These are phyloP conservation scores for Microctonus hyperodae DNA, from an alignment of 2,888 invertebrate species.

Conservation along the genomic window DNA sequence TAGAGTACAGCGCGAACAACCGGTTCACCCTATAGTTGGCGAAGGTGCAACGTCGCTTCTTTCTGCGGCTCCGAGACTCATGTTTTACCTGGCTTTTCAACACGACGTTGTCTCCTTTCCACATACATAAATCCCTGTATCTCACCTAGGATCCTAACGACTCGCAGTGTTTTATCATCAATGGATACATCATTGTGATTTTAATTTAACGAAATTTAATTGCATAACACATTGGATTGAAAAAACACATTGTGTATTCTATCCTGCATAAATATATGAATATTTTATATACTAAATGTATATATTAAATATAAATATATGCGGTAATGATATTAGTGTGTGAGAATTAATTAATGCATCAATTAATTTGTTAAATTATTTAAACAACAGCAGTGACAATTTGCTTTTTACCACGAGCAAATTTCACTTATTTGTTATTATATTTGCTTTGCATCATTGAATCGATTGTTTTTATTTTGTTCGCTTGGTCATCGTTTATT, in stretches of 20 bases:
- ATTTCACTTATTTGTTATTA: not conserved
- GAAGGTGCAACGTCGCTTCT: slow-evolving; percentile 25
- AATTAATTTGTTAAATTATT: slow-evolving; percentile 41
- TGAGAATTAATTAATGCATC: slow-evolving; percentile 42
- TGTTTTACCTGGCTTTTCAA: slow-evolving; percentile 21
- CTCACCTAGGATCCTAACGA: slow-evolving; percentile 3
- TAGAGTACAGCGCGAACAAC: slow-evolving; percentile 31
- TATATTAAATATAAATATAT: not conserved
- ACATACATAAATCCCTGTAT: slow-evolving; percentile 16
- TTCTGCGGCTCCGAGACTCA: slow-evolving; percentile 18
- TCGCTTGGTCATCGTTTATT: not conserved
- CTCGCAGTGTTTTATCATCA: slow-evolving; percentile 7
- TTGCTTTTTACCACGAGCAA: not conserved
- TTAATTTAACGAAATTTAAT: slow-evolving; percentile 1
- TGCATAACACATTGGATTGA: not conserved
- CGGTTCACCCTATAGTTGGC: slow-evolving; percentile 27
- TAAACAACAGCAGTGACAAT: not conserved
- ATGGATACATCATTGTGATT: slow-evolving; percentile 2
- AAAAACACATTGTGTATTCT: too few species aligned
- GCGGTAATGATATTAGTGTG: slow-evolving; percentile 36
- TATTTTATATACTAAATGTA: slow-evolving; percentile 16
- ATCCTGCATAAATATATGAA: too few species aligned
- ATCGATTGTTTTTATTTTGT: not conserved
- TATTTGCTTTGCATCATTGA: not conserved
- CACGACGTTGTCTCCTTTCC: slow-evolving; percentile 1